Evolutionary conservation across 2,888 invertebrate genomes (phyloP).

Genomic region (Mellilla xanthometata): DNA sequence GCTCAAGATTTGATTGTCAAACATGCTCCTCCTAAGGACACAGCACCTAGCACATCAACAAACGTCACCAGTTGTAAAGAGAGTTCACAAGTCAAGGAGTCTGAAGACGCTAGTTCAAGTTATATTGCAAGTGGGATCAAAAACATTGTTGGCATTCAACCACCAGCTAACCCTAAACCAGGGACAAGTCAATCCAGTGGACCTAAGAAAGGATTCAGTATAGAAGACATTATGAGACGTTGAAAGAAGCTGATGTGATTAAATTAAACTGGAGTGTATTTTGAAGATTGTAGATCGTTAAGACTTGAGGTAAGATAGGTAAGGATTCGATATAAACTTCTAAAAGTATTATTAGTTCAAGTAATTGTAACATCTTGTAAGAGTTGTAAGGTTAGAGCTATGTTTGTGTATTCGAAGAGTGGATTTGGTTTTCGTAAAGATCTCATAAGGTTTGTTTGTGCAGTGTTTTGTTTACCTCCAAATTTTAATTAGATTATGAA

Average conservation of each 20-base stretch:
- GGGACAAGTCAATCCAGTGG: constrained; percentile 83
- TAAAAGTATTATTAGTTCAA: constrained; percentile 75
- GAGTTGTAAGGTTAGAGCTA: constrained; percentile 65
- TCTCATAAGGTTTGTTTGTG: constrained; percentile 82
- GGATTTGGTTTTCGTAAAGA: constrained; percentile 82
- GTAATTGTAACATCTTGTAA: constrained; percentile 52
- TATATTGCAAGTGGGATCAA: constrained; percentile 75
- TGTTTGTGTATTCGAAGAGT: constrained; percentile 69
- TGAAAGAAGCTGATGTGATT: constrained; percentile 56
- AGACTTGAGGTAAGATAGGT: constrained; percentile 14
- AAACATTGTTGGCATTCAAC: constrained; percentile 78
- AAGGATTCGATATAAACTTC: constrained; percentile 39
- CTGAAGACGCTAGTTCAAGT: constrained; percentile 57
- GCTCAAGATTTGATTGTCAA: constrained; percentile 80
- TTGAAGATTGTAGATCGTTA: constrained; percentile 7
- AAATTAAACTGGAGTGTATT: constrained; percentile 12
- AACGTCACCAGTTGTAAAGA: constrained; percentile 65
- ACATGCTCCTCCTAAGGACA: constrained; percentile 76
- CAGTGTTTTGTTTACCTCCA: constrained; percentile 81
- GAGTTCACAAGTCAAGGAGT: constrained; percentile 48
- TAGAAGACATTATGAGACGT: constrained; percentile 95
- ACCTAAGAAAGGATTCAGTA: constrained; percentile 93
- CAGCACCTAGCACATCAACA: constrained; percentile 63
- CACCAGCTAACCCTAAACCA: constrained; percentile 71
- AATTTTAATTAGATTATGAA: constrained; percentile 72